Conservation (phyloP, 2,888 invertebrate species). For the Morpho helenor region DNA sequence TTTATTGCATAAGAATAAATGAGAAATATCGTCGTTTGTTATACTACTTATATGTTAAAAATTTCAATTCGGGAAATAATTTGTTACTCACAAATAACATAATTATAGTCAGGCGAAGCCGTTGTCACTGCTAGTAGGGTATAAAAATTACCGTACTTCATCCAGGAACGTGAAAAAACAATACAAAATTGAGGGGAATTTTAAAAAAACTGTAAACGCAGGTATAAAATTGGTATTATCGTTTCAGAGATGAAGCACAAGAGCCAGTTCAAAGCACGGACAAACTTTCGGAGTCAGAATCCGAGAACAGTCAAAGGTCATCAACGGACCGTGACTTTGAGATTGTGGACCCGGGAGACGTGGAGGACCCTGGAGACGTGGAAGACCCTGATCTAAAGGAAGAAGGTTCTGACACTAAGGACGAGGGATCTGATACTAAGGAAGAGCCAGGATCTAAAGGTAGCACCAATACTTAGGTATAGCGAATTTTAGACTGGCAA, state of each 20-base stretch:
- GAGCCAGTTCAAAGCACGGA: slow-evolving; percentile 35
- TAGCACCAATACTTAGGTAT: slow-evolving; percentile 4
- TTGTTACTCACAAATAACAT: no score
- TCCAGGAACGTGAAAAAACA: no score
- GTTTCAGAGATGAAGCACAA: slow-evolving; percentile 33
- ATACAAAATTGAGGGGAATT: no score
- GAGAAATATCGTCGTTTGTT: no score
- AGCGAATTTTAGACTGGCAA: slow-evolving; percentile 1
- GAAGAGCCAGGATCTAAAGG: slow-evolving; percentile 4
- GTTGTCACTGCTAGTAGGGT: no score
- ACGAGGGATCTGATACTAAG: not conserved
- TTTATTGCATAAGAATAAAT: no score
- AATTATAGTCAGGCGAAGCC: no score
- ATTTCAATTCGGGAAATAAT: no score
- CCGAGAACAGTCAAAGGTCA: slow-evolving; percentile 88
- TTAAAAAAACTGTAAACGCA: no score
- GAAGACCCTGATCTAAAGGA: not conserved
- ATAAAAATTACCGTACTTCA: no score
- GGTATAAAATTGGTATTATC: no score
- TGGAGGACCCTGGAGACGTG: slow-evolving; percentile 61
- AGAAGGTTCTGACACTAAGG: not conserved
- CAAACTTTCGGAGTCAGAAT: slow-evolving; percentile 87
- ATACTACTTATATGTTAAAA: no score
- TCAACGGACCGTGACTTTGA: slow-evolving; percentile 93
- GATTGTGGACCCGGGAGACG: slow-evolving; percentile 87